phyloP scores from a whole-genome alignment of 2,888 invertebrate species.

The Calameuta pallipes region DNA sequence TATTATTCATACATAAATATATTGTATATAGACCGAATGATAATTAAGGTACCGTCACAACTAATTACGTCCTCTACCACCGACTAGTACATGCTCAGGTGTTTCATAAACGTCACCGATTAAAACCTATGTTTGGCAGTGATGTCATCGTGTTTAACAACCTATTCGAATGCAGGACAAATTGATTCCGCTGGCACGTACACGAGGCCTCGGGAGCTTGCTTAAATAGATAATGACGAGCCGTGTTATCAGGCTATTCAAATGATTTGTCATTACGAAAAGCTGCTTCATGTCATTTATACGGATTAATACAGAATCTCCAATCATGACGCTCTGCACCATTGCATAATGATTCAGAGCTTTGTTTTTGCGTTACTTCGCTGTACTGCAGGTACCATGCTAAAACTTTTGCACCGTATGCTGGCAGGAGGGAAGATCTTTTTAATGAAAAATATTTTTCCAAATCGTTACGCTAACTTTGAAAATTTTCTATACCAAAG shows the following conservation, averaged over 20 bases:
- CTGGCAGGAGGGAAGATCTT: background rate
- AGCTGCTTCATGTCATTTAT: background rate
- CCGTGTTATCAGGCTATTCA: background rate
- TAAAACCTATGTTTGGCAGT: constrained; percentile 26
- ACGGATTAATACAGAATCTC: background rate
- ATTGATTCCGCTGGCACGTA: constrained; percentile 33
- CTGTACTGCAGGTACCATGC: background rate
- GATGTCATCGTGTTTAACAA: constrained; percentile 39
- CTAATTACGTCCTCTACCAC: background rate
- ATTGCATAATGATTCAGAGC: background rate
- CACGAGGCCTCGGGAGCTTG: constrained; percentile 24
- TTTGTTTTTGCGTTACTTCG: background rate
- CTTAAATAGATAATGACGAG: constrained; percentile 22
- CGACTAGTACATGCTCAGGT: background rate
- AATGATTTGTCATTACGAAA: background rate
- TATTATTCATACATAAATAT: constrained; percentile 1
- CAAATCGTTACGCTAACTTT: background rate
- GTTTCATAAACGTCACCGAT: background rate
- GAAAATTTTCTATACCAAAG: background rate
- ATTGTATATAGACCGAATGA: background rate
- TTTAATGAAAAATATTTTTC: background rate
- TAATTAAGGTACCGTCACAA: background rate
- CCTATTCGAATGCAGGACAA: constrained; percentile 35
- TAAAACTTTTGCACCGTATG: background rate
- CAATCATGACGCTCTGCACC: background rate